phyloP scores from a whole-genome alignment of 1,140 invertebrate species.

The Eurytemora carolleeae region DNA sequence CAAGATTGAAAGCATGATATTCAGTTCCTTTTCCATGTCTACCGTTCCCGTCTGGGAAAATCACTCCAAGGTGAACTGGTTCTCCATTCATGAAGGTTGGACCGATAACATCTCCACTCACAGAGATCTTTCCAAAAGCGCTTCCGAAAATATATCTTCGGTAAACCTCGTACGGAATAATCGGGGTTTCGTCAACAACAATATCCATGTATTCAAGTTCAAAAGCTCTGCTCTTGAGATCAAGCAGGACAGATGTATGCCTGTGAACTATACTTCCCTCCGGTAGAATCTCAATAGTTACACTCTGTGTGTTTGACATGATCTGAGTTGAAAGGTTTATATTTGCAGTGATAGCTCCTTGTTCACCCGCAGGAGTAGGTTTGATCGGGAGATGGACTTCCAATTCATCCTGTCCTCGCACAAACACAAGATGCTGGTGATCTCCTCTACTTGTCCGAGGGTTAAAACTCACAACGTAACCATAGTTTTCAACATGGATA shows the following conservation, averaged over 20 bases:
- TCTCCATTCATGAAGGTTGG: constrained; percentile 38
- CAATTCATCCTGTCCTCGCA: constrained; percentile 20
- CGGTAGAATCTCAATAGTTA: constrained; percentile 23
- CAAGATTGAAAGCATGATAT: constrained; percentile 37
- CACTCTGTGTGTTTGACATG: constrained; percentile 16
- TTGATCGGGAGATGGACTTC: constrained; percentile 26
- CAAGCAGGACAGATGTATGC: constrained; percentile 38
- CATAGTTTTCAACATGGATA: constrained; percentile 33
- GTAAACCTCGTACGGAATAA: constrained; percentile 33
- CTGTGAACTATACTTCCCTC: constrained; percentile 36
- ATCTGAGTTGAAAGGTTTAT: constrained; percentile 33
- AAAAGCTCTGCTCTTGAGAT: constrained; percentile 33
- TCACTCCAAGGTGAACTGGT: constrained; percentile 17
- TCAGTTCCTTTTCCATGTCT: constrained; percentile 22
- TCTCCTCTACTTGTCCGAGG: constrained; percentile 25
- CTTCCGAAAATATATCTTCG: constrained; percentile 36
- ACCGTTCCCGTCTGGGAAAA: constrained; percentile 15
- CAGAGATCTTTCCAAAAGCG: constrained; percentile 26
- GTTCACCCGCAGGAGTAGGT: constrained; percentile 22
- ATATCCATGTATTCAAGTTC: constrained; percentile 35
- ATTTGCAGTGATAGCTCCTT: constrained; percentile 29
- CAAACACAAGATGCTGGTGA: constrained; percentile 31
- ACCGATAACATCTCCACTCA: constrained; percentile 37
- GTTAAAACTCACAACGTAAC: constrained; percentile 32
- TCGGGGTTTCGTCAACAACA: constrained; percentile 34